Base-by-base conservation (phyloP, 2,888 invertebrate species). In the Holacanthella duospinosa region DNA sequence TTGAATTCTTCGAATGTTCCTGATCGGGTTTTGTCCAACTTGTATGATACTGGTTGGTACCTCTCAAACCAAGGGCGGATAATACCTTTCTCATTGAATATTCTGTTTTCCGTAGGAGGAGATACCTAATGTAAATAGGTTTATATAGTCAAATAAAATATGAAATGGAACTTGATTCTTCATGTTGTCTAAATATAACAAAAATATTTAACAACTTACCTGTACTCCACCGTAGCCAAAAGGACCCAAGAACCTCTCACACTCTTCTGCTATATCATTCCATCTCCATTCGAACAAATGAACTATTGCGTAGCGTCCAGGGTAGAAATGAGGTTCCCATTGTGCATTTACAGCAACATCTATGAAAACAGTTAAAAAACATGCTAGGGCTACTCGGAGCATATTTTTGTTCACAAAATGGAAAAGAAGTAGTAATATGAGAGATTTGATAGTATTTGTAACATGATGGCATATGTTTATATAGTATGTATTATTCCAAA, bases 41-140 rank as follows among this genome's bases (percentile, higher is more conserved):
- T 80, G 78, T 93, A 93, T 26, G 90, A 89, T 43, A 91, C 85
- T 0, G 90, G 89, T 76, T 92, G 91, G 76, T 93, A 92, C 25
- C 92, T 76, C 76, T 93, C 91, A 85, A 16, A 83, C 76, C 55
- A 75, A 2, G 75, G 76, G 53, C 75, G 69, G n/a, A 56, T 21
- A 28, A 55, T 57, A 19, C 21, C 48, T 12, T 29, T 28, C 3
- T 61, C 59, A 1, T 29, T 1, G 0, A 75, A 61, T 2, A 81
- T 74, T 3, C 81, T 76, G 71, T 84, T 82, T 73, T 84, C 84
- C 61, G 80, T 81, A 0, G 82, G 80, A 0, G 84, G 84, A 0
- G 83, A 84, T 2, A 53, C 54, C 64, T 64, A 57, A 36, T 36
- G n/a, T n/a, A n/a, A n/a, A n/a, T n/a, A n/a, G n/a, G n/a, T n/a